These are phyloP conservation scores for Acleris emargana DNA, from an alignment of 2,888 invertebrate genomes.

Conservation along the genomic window DNA sequence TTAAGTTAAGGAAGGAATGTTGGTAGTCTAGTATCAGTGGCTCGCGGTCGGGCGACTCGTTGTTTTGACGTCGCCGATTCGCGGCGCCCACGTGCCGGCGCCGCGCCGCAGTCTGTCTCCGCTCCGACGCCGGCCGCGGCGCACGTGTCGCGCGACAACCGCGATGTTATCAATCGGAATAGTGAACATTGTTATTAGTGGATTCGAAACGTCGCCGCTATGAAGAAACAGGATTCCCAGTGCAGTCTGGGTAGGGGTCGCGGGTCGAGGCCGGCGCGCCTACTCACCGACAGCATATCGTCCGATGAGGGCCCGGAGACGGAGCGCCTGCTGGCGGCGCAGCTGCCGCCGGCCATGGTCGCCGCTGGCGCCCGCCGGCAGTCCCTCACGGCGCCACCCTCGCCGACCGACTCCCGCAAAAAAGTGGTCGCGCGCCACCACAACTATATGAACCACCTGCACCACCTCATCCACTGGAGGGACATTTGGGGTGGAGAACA, in stretches of 20 bases:
- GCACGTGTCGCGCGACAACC: slow-evolving; percentile 48
- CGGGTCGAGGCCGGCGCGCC: slow-evolving; percentile 61
- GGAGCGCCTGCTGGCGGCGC: slow-evolving; percentile 65
- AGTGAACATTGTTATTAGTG: slow-evolving; percentile 45
- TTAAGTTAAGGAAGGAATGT: neutral
- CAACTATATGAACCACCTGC: slow-evolving; percentile 76
- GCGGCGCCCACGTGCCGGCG: slow-evolving; percentile 64
- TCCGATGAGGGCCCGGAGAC: slow-evolving; percentile 77
- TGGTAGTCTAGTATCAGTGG: slow-evolving; percentile 5
- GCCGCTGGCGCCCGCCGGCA: slow-evolving; percentile 62
- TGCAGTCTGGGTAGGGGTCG: slow-evolving; percentile 57
- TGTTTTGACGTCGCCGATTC: slow-evolving; percentile 58
- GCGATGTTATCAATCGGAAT: slow-evolving; percentile 60
- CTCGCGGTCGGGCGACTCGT: slow-evolving; percentile 36
- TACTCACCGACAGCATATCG: slow-evolving; percentile 73
- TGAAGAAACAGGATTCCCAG: slow-evolving; percentile 67
- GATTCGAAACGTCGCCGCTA: slow-evolving; percentile 39
- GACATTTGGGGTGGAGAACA: slow-evolving; percentile 79
- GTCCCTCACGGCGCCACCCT: slow-evolving; percentile 78
- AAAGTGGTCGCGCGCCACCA: slow-evolving; percentile 71
- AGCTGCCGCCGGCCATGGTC: slow-evolving; percentile 61
- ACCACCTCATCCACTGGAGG: slow-evolving; percentile 77
- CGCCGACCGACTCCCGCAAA: slow-evolving; percentile 76
- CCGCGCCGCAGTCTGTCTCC: slow-evolving; percentile 53
- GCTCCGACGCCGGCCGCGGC: slow-evolving; percentile 62